Evolutionary conservation across 1,140 invertebrate genomes (phyloP).

Genomic region (Sesamia nonagrioides): DNA sequence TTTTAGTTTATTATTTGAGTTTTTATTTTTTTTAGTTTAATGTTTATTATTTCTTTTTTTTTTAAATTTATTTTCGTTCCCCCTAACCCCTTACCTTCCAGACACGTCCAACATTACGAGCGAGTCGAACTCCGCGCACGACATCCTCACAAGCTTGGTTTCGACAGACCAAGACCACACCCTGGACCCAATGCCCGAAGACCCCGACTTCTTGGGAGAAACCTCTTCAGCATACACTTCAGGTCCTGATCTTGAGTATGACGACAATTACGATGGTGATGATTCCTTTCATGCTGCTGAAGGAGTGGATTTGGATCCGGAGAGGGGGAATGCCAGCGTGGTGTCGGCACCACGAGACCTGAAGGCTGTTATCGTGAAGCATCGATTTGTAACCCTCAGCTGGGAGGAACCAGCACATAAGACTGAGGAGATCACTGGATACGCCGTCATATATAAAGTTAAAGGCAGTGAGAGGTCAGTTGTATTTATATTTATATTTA

Average conservation of each 20-base stretch:
- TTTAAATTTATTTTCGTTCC: slow-evolving; percentile 51
- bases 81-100: slow-evolving; percentile 31
- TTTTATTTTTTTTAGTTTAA: slow-evolving; percentile 13
- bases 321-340: slow-evolving; percentile 62
- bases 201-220: slow-evolving; percentile 85
- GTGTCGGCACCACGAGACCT: slow-evolving; percentile 67
- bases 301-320: slow-evolving; percentile 63
- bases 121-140: slow-evolving; percentile 57
- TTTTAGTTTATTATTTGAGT: background rate
- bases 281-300: slow-evolving; percentile 72
- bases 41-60: slow-evolving; percentile 25
- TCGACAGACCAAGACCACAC: slow-evolving; percentile 47
- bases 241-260: slow-evolving; percentile 65
- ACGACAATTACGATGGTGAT: slow-evolving; percentile 57
- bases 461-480: slow-evolving; percentile 79
- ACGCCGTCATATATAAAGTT: slow-evolving; percentile 74
- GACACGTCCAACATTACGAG: slow-evolving; percentile 22
- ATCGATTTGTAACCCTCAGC: slow-evolving; percentile 80
- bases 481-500: no score
- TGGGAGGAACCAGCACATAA: slow-evolving; percentile 72
- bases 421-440: slow-evolving; percentile 69
- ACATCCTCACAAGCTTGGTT: slow-evolving; percentile 61
- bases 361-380: slow-evolving; percentile 79
- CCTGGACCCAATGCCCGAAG: slow-evolving; percentile 64
- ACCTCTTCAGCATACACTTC: slow-evolving; percentile 82